phyloP scores from a whole-genome alignment of 2,888 invertebrate genomes.

The Drosophila mettleri region DNA sequence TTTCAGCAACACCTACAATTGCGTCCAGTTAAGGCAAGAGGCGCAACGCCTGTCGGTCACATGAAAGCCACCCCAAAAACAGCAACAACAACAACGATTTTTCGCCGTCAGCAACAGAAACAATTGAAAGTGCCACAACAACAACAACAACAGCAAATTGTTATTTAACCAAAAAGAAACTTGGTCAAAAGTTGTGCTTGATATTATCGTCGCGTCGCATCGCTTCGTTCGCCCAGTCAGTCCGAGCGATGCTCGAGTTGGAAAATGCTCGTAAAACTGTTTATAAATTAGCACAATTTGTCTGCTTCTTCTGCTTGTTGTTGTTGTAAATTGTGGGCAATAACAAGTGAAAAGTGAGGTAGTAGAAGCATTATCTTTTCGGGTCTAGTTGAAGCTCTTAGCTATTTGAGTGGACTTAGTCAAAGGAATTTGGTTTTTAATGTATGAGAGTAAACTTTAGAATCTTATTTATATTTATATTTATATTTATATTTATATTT shows the following conservation, averaged over 20 bases:
- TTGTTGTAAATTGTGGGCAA: constrained; percentile 21
- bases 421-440: background rate
- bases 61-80: constrained; percentile 56
- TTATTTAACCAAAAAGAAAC: constrained; percentile 72
- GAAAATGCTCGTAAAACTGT: constrained; percentile 52
- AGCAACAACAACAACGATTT: constrained; percentile 17
- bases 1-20: constrained; percentile 59
- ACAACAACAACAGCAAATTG: constrained; percentile 36
- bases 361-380: background rate
- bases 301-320: constrained; percentile 21
- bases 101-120: constrained; percentile 54
- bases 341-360: constrained; percentile 24
- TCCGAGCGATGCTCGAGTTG: constrained; percentile 21
- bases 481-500: too few species aligned
- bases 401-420: background rate
- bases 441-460: too few species aligned
- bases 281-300: constrained; percentile 68
- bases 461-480: too few species aligned
- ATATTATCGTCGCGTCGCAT: constrained; percentile 49
- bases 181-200: constrained; percentile 63
- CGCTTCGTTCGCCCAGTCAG: background rate
- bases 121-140: constrained; percentile 52
- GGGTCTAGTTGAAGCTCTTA: background rate
- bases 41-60: constrained; percentile 42
- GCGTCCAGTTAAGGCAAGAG: constrained; percentile 49